phyloP scores from a whole-genome alignment of 2,797 vertebrate species.

The Pangasius macronema region DNA sequence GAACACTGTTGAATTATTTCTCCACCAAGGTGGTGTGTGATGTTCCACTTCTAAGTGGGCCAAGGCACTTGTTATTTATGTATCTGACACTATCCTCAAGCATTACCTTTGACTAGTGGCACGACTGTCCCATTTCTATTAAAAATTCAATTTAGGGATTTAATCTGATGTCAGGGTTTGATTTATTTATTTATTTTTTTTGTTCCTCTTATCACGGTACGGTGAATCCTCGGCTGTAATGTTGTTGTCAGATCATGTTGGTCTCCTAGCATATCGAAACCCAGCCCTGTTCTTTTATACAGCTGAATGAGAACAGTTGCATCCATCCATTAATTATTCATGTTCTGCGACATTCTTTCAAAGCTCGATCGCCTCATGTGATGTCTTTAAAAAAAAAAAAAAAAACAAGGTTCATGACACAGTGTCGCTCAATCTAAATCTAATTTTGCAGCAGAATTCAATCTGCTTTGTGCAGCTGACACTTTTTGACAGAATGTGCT shows the following conservation, averaged over 20 bases:
- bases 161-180: neutral
- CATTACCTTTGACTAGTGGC: neutral
- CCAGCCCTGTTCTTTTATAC: constrained; percentile 1
- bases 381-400: neutral
- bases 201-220: neutral
- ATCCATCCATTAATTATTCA: constrained; percentile 35
- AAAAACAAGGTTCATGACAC: neutral
- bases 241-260: neutral
- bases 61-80: constrained; percentile 16
- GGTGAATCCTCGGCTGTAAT: neutral
- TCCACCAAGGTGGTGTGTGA: constrained; percentile 5
- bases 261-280: constrained; percentile 13
- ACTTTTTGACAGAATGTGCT: constrained; percentile 13
- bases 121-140: neutral
- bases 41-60: constrained; percentile 23
- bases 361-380: neutral
- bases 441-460: constrained; percentile 24
- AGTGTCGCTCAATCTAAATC: constrained; percentile 13
- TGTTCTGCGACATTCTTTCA: constrained; percentile 18
- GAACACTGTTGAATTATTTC: constrained; percentile 8
- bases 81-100: constrained; percentile 17
- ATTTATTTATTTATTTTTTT: neutral
- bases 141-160: constrained; percentile 5
- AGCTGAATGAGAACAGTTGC: neutral
- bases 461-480: constrained; percentile 22